phyloP scores from a whole-genome alignment of 2,888 invertebrate genomes.

The Hemicrepidius hirtus region DNA sequence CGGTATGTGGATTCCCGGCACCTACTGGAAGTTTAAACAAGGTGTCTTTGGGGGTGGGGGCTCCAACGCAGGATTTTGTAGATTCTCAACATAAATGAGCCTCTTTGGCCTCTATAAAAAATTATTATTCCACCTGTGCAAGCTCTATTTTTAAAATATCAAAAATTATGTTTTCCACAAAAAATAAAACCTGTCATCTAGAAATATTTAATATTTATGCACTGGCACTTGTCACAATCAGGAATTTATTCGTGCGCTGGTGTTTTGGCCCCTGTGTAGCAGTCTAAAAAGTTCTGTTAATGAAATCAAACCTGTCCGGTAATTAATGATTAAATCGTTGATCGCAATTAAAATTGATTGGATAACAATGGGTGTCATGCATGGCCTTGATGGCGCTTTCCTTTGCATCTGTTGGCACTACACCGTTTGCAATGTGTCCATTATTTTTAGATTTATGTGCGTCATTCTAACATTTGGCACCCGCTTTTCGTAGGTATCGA shows the following conservation, averaged over 20 bases:
- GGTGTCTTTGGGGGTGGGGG: no score
- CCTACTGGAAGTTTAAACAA: no score
- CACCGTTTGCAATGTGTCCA: conserved; percentile 41
- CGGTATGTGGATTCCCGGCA: no score
- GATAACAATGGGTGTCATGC: conserved; percentile 37
- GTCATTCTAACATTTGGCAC: conserved; percentile 63
- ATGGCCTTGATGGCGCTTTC: conserved; percentile 35
- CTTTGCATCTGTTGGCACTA: conserved; percentile 32
- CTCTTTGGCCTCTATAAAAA: no score
- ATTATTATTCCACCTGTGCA: no score
- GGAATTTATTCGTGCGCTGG: neutral
- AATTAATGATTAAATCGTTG: conserved; percentile 34
- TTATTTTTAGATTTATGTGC: conserved; percentile 66
- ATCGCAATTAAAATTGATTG: conserved; percentile 32
- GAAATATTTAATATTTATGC: neutral
- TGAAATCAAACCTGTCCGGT: conserved; percentile 1
- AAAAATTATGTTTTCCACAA: no score
- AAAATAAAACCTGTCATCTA: no score
- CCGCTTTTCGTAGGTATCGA: conserved; percentile 32
- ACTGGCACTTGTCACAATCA: neutral
- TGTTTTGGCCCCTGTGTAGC: neutral
- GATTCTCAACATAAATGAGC: no score
- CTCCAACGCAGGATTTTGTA: no score
- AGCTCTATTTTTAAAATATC: no score
- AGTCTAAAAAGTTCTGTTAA: neutral